Percentiles rank a stretch among this genome's conserved stretches.
phyloP scores from a whole-genome alignment of 64 coral and sea anemone genomes.

The Orbicella faveolata region DNA sequence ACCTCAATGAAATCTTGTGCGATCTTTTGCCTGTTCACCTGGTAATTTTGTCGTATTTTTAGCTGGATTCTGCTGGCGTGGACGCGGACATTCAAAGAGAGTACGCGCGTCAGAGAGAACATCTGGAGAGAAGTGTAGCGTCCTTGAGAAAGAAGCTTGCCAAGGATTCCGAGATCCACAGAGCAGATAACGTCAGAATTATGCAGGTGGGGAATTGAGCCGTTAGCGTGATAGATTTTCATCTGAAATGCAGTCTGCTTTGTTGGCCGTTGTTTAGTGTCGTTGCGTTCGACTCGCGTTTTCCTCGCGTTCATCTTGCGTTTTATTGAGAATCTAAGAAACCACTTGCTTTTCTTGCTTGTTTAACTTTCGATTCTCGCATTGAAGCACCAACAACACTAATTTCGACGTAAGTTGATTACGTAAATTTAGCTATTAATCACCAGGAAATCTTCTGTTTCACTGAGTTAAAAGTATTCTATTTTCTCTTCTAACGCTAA shows the following conservation, averaged over 20 bases:
- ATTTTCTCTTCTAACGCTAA: background rate
- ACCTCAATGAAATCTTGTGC: too few relatives aligned
- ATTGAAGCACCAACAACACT: too few relatives aligned
- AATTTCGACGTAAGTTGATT: too few relatives aligned
- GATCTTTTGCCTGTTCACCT: too few relatives aligned
- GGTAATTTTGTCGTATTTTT: slow-evolving; percentile 6
- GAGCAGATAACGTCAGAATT: slow-evolving; percentile 97
- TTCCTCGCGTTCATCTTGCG: background rate
- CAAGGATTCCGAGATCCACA: slow-evolving; percentile 96
- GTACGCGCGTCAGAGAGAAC: slow-evolving; percentile 92
- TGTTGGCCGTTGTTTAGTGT: background rate
- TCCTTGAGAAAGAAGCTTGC: slow-evolving; percentile 94
- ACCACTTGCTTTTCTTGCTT: too few relatives aligned
- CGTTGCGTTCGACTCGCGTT: background rate
- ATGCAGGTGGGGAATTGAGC: slow-evolving; percentile 76
- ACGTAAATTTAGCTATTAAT: too few relatives aligned
- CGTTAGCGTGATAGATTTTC: background rate
- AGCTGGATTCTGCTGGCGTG: slow-evolving; percentile 86
- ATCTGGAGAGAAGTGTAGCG: slow-evolving; percentile 94
- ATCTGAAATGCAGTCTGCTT: background rate
- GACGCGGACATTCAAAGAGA: slow-evolving; percentile 96
- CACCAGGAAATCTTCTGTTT: too few relatives aligned
- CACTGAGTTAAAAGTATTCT: too few relatives aligned
- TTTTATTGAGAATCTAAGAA: too few relatives aligned
- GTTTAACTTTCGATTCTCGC: too few relatives aligned